Base-by-base conservation (phyloP, 1,140 invertebrate genomes). In the Araneus ventricosus region DNA sequence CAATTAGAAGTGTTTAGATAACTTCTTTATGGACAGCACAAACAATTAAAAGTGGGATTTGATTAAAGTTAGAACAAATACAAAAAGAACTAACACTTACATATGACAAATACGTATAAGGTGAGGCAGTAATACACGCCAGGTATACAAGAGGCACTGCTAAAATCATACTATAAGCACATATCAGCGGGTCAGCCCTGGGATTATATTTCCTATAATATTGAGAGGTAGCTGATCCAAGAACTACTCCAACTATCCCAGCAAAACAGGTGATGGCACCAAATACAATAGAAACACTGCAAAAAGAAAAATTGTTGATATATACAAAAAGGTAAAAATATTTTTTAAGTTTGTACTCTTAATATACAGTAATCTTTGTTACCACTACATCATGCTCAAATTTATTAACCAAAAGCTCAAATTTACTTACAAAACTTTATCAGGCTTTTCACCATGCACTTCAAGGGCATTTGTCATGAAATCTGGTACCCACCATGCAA, bases 401-500 rank as follows among this genome's bases (percentile, higher is more conserved):
- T 24, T 8, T 17, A 2, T 8, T 8, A 22, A 37, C n/a, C n/a
- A 8, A 80, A 80, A 80, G 4, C 14, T 24, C 30, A 17, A 30
- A 57, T 52, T 30, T 30, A 84, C 41, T 84, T 57, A 84, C 82
- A 3, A 30, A 27, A 84, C 82, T 84, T 67, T 82, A 52, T 93
- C 91, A 37, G 87, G 87, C 24, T 24, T 90, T 45, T 80, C 70
- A n/a, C 95, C 94, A 92, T 95, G 94, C 10, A 94, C 94, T 90
- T 94, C 92, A 52, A 95, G 61, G 24, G 98, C 98, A 79, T 97
- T 96, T 94, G 96, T 96, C 94, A 99, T 97, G 95, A 97, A 99
- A 94, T 96, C 97, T 0, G 99, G 99, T 20, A 98, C 98, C 98
- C 98, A 99, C 97, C 98, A 99, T 2, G 98, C 97, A 75, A 99